phyloP scores from a whole-genome alignment of 2,113 vertebrate genomes.

The Melanostigma gelatinosum region DNA sequence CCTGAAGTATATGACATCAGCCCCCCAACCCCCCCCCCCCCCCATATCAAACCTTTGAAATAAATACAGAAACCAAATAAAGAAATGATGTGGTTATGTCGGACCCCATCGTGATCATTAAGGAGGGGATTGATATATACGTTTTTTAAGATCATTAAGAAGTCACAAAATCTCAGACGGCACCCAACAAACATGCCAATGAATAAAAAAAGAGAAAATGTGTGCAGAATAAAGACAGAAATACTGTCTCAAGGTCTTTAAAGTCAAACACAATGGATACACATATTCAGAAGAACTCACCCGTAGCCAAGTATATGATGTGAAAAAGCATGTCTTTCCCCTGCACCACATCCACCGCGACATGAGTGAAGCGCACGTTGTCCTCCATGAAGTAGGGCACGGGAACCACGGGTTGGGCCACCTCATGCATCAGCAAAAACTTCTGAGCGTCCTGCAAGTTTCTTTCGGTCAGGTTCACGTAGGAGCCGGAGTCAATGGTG shows the following conservation, averaged over 20 bases:
- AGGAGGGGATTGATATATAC: background rate
- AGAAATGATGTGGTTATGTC: background rate
- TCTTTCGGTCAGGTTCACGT: constrained; percentile 93
- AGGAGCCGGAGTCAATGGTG: constrained; percentile 93
- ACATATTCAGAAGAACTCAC: constrained; percentile 73
- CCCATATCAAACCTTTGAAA: background rate
- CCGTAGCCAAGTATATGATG: constrained; percentile 96
- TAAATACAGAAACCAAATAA: background rate
- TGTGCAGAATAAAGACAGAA: background rate
- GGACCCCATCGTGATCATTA: background rate
- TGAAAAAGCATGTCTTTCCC: constrained; percentile 87
- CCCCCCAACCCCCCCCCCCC: too few species aligned
- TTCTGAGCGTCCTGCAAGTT: constrained; percentile 97
- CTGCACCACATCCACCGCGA: constrained; percentile 96
- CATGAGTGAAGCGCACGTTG: constrained; percentile 93
- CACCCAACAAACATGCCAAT: background rate
- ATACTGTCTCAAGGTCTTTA: background rate
- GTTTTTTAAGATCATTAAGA: constrained; percentile 7
- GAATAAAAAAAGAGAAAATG: background rate
- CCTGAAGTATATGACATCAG: background rate
- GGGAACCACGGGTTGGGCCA: constrained; percentile 90
- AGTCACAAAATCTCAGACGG: background rate
- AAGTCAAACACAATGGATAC: background rate
- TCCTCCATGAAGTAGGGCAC: constrained; percentile 97
- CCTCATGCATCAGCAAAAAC: constrained; percentile 97